Evolutionary conservation across 2,888 invertebrate genomes (phyloP).

Genomic region (Ormyrus labotus): DNA sequence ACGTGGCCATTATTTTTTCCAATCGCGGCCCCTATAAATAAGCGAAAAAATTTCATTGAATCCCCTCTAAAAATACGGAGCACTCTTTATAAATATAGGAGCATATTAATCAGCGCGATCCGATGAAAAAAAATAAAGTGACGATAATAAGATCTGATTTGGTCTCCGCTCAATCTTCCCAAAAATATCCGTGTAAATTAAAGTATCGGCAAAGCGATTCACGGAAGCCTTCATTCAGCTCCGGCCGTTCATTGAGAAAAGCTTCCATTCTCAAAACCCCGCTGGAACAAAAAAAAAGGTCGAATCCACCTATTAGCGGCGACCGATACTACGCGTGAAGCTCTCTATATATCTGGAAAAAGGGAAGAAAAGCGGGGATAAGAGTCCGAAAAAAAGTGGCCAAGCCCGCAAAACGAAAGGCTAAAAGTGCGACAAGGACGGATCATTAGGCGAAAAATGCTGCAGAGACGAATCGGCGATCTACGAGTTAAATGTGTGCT

Average conservation of each 20-base stretch:
- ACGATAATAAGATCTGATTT: constrained; percentile 4
- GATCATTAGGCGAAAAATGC: constrained; percentile 20
- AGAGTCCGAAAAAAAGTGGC: constrained; percentile 7
- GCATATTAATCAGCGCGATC: neutral
- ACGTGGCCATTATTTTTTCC: constrained; percentile 7
- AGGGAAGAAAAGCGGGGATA: neutral
- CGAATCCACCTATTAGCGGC: too few species aligned
- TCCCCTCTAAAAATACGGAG: too few species aligned
- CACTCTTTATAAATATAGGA: neutral
- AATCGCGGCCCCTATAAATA: neutral
- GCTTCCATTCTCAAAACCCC: neutral
- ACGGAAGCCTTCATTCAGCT: constrained; percentile 15
- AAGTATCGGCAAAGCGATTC: constrained; percentile 38
- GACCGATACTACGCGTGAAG: too few species aligned
- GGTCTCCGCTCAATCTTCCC: neutral
- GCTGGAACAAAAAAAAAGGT: neutral
- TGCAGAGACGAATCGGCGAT: constrained; percentile 27
- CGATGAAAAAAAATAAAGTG: neutral
- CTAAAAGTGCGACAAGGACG: constrained; percentile 16
- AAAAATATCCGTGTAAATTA: constrained; percentile 28
- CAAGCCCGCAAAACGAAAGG: neutral
- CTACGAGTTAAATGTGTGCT: constrained; percentile 26
- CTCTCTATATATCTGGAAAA: constrained; percentile 3
- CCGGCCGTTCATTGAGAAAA: constrained; percentile 11
- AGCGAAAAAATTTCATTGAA: too few species aligned